Base-by-base conservation (phyloP, 1,140 invertebrate species). In the Drosophila bifasciata region DNA sequence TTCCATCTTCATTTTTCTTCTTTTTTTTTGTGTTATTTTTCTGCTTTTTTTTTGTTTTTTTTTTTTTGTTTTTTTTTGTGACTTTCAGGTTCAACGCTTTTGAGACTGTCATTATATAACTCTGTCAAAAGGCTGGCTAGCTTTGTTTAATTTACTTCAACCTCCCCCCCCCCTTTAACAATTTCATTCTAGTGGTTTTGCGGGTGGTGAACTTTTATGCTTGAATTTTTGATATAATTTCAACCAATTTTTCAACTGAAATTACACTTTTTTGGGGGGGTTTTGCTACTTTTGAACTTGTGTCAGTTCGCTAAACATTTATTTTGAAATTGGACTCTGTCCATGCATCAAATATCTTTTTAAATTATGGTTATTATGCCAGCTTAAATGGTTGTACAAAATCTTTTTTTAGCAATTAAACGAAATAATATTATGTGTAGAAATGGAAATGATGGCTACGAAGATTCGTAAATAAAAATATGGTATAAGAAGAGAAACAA, bases 51-150 rank as follows among this genome's bases (percentile, higher is more conserved):
- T 11, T 32, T 68, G 15, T 41, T 19, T 72, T 40, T 11, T 9
- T 36, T n/a, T 41, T 41, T 15, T 25, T n/a, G n/a, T 73, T 16
- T 41, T 23, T 72, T 40, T 56, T 44, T 55, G 49, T 55, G 48
- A 9, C 32, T 53, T 49, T 74, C 32, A 52, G 43, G 44, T 80
- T 62, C 55, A 72, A 56, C 40, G 56, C 25, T 28, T 52, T 51
- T 50, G 44, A 41, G 19, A 8, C 43, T 46, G 43, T 64, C 56
- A 81, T 81, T 81, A 81, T 64, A 81, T 53, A 80, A 81, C 52
- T 76, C 72, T 49, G 52, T 64, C 51, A 66, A 59, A 52, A 45
- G 9, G 11, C 52, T 40, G 19, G 17, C 52, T 40, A 16, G 17
- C 28, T 49, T 48, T 21, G 9, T 43, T 53, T 36, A 17, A 19